Percentiles rank a stretch among this genome's conserved stretches.
Evolutionary conservation across 1,140 invertebrate genomes (phyloP).

Genomic region (Drosophila watanabei): DNA sequence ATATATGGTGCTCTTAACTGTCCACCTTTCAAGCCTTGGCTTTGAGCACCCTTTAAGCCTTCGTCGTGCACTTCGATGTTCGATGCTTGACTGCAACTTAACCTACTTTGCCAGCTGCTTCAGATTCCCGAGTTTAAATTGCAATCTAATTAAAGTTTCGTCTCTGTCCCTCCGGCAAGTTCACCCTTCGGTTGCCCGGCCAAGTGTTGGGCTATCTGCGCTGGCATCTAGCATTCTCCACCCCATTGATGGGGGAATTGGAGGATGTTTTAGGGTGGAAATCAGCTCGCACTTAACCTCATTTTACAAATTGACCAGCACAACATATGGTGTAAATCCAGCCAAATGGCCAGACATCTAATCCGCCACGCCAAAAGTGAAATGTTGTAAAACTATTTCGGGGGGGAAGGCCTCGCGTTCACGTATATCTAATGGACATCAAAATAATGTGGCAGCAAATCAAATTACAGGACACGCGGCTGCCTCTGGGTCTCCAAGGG

Average conservation of each 20-base stretch:
- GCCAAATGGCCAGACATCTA: conserved; percentile 71
- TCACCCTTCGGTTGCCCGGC: background rate
- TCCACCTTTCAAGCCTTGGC: conserved; percentile 12
- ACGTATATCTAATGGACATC: conserved; percentile 66
- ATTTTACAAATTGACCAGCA: conserved; percentile 80
- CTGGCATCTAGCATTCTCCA: conserved; percentile 32
- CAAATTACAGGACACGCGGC: conserved; percentile 77
- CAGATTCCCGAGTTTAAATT: conserved; percentile 54
- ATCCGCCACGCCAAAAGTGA: conserved; percentile 66
- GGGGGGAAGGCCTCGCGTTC: conserved; percentile 37
- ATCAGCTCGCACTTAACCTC: conserved; percentile 61
- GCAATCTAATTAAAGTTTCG: conserved; percentile 78
- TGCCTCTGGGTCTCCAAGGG: conserved; percentile 16
- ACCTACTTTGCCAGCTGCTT: conserved; percentile 44
- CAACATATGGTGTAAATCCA: conserved; percentile 80
- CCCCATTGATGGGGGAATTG: conserved; percentile 29
- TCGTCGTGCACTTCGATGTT: background rate
- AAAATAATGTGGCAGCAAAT: conserved; percentile 82
- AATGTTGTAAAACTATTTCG: conserved; percentile 78
- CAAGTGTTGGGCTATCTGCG: conserved; percentile 37
- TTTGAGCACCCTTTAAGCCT: conserved; percentile 13
- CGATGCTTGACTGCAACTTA: conserved; percentile 30
- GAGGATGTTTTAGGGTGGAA: conserved; percentile 12
- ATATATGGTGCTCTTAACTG: background rate
- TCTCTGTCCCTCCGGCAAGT: conserved; percentile 15